Evolutionary conservation across 2,888 invertebrate species (phyloP).

Genomic region (Pollenia amentaria): DNA sequence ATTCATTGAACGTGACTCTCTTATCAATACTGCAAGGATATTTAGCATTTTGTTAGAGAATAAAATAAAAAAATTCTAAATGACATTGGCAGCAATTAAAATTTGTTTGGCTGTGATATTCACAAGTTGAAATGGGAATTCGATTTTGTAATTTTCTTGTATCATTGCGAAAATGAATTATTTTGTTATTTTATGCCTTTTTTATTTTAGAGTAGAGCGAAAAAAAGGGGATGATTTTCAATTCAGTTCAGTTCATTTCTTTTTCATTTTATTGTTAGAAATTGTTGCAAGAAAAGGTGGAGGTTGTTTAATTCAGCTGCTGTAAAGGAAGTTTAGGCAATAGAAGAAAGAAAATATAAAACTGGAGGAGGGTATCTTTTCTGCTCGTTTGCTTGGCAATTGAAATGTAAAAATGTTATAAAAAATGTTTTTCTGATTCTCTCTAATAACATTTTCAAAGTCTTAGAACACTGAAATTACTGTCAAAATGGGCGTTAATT

Average conservation of each 20-base stretch:
- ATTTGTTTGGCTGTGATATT: conserved; percentile 59
- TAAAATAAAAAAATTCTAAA: conserved; percentile 59
- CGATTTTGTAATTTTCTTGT: conserved; percentile 60
- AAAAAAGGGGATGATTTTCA: conserved; percentile 57
- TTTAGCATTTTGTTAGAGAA: conserved; percentile 54
- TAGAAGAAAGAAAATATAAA: neutral
- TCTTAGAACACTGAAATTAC: conserved; percentile 68
- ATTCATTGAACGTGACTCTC: conserved; percentile 80
- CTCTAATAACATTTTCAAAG: conserved; percentile 46
- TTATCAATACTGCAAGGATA: conserved; percentile 79
- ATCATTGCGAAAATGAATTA: conserved; percentile 58
- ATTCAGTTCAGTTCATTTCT: conserved; percentile 24
- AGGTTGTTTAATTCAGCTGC: conserved; percentile 19
- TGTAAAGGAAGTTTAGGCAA: neutral
- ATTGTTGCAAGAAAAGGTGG: neutral
- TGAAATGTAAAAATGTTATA: conserved; percentile 69
- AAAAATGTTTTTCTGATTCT: conserved; percentile 19
- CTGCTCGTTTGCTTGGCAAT: conserved; percentile 70
- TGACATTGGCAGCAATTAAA: conserved; percentile 73
- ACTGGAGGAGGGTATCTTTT: conserved; percentile 36
- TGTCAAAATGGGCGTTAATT: conserved; percentile 81
- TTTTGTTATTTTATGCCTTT: conserved; percentile 46
- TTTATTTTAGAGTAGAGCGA: neutral
- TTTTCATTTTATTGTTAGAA: neutral
- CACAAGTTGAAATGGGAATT: conserved; percentile 58